Evolutionary conservation across 35 echinoderm and acorn worm genomes (phyloP).

Genomic region (Holothuria glaberrima): DNA sequence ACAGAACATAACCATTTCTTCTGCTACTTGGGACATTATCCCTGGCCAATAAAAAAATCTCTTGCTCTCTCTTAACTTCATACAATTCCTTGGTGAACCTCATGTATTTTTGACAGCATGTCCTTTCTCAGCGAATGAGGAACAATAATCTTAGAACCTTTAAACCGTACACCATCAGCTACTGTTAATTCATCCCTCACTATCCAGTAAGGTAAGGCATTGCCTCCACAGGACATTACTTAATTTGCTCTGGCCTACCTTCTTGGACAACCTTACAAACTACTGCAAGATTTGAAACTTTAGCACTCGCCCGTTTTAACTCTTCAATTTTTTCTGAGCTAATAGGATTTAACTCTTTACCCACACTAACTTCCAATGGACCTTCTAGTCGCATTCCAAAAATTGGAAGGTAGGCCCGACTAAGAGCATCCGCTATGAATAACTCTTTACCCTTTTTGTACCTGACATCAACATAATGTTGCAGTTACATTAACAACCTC

Average conservation of each 20-base stretch:
- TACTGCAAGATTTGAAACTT: constrained; percentile 25
- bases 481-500: constrained; percentile 44
- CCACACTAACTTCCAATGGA: background rate
- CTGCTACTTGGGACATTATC: constrained; percentile 17
- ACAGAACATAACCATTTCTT: constrained; percentile 62
- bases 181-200: constrained; percentile 57
- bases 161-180: constrained; percentile 52
- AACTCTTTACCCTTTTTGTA: constrained; percentile 69
- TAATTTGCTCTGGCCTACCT: too few species aligned
- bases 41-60: constrained; percentile 60
- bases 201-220: constrained; percentile 33
- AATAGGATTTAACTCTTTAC: background rate
- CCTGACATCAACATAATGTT: constrained; percentile 32
- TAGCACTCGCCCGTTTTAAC: constrained; percentile 50
- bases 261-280: constrained; percentile 3
- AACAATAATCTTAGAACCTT: constrained; percentile 27
- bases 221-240: background rate
- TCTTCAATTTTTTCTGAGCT: constrained; percentile 12
- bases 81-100: background rate
- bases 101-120: constrained; percentile 48
- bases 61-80: too few species aligned
- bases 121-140: constrained; percentile 36
- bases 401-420: background rate
- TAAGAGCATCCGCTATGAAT: constrained; percentile 53
- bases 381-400: background rate